Percentiles rank a stretch among this genome's conserved stretches.
Evolutionary conservation across 2,797 vertebrate genomes (phyloP).

Genomic region (Iguana delicatissima): DNA sequence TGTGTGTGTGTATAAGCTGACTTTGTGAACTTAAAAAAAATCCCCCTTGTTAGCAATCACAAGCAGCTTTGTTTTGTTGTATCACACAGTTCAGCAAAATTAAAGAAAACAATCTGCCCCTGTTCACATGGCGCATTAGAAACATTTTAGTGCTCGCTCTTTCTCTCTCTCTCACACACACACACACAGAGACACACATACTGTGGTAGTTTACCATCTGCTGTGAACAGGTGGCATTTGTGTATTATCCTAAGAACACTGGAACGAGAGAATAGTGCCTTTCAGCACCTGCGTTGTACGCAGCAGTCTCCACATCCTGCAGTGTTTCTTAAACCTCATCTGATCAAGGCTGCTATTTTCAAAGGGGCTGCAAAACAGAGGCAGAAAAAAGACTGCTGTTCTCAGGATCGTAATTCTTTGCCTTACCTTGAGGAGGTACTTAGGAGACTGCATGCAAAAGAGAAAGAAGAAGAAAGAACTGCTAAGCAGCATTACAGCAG

Average conservation of each 20-base stretch:
- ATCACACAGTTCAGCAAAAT: constrained; percentile 64
- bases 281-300: constrained; percentile 67
- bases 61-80: constrained; percentile 62
- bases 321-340: constrained; percentile 40
- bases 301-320: constrained; percentile 37
- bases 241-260: constrained; percentile 52
- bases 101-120: constrained; percentile 69
- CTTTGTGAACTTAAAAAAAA: constrained; percentile 69
- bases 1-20: constrained; percentile 44
- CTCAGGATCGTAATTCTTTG: constrained; percentile 57
- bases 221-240: constrained; percentile 74
- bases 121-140: constrained; percentile 54
- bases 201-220: constrained; percentile 73
- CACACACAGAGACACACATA: background rate
- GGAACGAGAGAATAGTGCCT: constrained; percentile 64
- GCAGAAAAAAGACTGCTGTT: constrained; percentile 55
- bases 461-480: constrained; percentile 70
- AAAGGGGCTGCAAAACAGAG: constrained; percentile 45
- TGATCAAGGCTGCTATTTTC: constrained; percentile 57
- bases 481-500: constrained; percentile 61
- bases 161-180: background rate
- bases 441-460: constrained; percentile 85
- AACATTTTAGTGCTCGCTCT: constrained; percentile 54
- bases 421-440: constrained; percentile 89
- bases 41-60: constrained; percentile 47